Conservation (phyloP, 2,888 invertebrate genomes). For the Junonia oenone region DNA sequence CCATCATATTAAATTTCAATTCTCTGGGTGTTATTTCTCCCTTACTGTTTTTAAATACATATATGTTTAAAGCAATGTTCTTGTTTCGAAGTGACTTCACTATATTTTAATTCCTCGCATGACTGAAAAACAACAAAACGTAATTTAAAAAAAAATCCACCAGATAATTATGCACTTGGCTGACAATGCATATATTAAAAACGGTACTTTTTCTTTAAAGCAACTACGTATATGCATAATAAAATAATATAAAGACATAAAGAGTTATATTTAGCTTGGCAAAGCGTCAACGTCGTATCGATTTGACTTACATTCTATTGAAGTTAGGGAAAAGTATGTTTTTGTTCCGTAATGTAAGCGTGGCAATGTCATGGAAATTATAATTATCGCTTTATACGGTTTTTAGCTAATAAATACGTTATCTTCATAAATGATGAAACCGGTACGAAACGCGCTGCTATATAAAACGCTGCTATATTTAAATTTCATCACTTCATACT, state of each 20-base stretch:
- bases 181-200: neutral
- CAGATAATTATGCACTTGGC: no score
- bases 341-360: neutral
- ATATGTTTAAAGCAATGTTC: no score
- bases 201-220: neutral
- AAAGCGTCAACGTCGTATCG: conserved; percentile 15
- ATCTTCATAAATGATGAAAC: neutral
- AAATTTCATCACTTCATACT: no score
- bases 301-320: conserved; percentile 6
- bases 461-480: no score
- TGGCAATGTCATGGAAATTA: neutral
- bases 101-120: no score
- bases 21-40: no score
- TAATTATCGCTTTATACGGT: neutral
- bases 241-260: neutral
- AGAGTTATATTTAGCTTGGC: conserved; percentile 9
- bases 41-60: no score
- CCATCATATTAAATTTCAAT: no score
- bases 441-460: no score
- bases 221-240: neutral
- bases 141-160: no score
- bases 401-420: neutral
- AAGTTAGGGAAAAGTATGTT: neutral
- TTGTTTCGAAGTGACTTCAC: no score
- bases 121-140: no score